A percentile compares a stretch with the other conserved stretches of the same genome.
Evolutionary conservation across 1,140 invertebrate genomes (phyloP).

Genomic region (Calycopis cecrops): DNA sequence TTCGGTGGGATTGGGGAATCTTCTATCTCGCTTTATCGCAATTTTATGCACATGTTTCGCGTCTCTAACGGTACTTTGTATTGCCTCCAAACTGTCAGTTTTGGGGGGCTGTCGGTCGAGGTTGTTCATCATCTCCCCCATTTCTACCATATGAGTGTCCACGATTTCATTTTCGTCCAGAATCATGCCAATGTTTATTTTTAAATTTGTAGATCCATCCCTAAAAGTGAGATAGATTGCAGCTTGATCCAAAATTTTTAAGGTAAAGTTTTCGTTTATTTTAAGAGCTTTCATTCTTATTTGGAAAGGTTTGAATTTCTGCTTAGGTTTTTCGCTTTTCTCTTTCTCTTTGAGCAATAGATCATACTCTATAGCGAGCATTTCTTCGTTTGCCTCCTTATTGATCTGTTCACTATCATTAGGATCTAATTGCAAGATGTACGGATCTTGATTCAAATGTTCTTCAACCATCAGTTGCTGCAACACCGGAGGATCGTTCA

Average conservation of each 20-base stretch:
- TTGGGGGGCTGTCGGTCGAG: slow-evolving; percentile 50
- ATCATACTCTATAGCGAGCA: slow-evolving; percentile 66
- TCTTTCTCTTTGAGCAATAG: no score
- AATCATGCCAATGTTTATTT: slow-evolving; percentile 63
- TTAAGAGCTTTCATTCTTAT: no score
- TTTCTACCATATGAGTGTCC: slow-evolving; percentile 59
- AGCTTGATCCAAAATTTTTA: slow-evolving; percentile 64
- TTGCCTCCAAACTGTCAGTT: slow-evolving; percentile 49
- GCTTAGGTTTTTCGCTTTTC: no score
- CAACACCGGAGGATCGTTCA: slow-evolving; percentile 61
- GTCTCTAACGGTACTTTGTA: slow-evolving; percentile 47
- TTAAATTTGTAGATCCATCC: slow-evolving; percentile 52
- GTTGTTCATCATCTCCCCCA: slow-evolving; percentile 54
- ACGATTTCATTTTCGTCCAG: no score
- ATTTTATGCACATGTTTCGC: slow-evolving; percentile 41
- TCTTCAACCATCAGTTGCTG: slow-evolving; percentile 68
- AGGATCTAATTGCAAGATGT: slow-evolving; percentile 60
- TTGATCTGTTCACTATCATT: slow-evolving; percentile 43
- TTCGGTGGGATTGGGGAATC: no score
- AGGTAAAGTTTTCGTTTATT: slow-evolving; percentile 58
- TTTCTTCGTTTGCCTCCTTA: slow-evolving; percentile 53
- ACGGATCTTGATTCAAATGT: slow-evolving; percentile 52
- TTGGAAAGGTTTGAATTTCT: slow-evolving; percentile 63
- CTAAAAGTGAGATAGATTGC: slow-evolving; percentile 56
- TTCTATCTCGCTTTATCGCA: no score